Evolutionary conservation across 2,797 vertebrate species (phyloP).

Genomic region (Esox lucius): DNA sequence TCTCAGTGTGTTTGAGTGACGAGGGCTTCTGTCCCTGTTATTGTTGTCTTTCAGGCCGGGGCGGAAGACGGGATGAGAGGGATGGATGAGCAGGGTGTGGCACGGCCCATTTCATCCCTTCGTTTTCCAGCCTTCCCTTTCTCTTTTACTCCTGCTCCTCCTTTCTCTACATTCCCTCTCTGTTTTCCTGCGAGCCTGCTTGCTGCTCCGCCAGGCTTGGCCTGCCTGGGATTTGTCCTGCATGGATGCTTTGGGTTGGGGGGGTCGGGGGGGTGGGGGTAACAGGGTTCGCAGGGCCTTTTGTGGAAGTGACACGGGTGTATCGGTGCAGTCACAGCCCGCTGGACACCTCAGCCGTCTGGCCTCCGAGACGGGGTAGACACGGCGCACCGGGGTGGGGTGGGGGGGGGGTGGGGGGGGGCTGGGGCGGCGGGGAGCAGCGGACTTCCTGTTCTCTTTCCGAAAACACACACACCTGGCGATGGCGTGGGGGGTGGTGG

Average conservation of each 20-base stretch:
- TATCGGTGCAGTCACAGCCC: constrained; percentile 30
- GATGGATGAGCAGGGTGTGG: constrained; percentile 28
- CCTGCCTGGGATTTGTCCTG: constrained; percentile 69
- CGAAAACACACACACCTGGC: background rate
- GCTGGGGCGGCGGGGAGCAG: background rate
- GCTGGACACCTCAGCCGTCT: background rate
- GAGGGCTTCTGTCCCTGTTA: background rate
- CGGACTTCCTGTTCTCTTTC: too few relatives aligned
- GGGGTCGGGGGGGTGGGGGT: background rate
- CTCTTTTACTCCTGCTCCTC: constrained; percentile 20
- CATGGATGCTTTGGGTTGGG: constrained; percentile 56
- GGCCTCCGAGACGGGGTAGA: constrained; percentile 48
- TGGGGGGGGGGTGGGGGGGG: background rate
- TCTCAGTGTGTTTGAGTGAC: constrained; percentile 4
- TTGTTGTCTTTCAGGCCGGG: constrained; percentile 49
- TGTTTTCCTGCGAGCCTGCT: background rate
- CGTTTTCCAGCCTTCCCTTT: background rate
- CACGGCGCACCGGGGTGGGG: constrained; percentile 47
- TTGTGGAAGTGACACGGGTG: constrained; percentile 73
- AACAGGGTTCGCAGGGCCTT: constrained; percentile 35
- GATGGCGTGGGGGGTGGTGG: background rate
- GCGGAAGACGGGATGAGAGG: constrained; percentile 65
- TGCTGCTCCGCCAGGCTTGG: constrained; percentile 16
- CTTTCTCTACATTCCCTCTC: constrained; percentile 20
- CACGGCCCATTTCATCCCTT: constrained; percentile 16